Evolutionary conservation across 1,140 invertebrate species (phyloP).

Genomic region (Meloidogyne hapla): DNA sequence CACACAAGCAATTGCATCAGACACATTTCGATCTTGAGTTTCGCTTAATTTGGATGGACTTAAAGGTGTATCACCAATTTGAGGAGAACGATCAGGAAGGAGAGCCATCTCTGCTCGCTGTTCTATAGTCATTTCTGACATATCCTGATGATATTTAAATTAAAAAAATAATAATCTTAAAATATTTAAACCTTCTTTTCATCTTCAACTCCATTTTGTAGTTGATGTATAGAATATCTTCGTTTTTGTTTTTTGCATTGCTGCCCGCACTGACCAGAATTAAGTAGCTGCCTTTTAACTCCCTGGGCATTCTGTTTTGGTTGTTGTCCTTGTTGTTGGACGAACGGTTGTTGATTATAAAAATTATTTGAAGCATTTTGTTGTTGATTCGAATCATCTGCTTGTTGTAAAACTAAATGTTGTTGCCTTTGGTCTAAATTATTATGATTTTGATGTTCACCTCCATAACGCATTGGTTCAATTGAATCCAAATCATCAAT

Average conservation of each 20-base stretch:
- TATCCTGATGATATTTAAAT: not conserved
- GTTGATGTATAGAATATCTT: not conserved
- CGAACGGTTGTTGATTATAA: constrained; percentile 4
- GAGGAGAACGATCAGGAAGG: constrained; percentile 29
- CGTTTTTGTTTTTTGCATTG: constrained; percentile 6
- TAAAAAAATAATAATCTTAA: not conserved
- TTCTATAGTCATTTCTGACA: constrained; percentile 17
- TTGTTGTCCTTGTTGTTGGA: constrained; percentile 6
- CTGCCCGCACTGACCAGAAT: not conserved
- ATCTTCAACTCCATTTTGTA: not conserved
- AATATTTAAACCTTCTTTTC: not conserved
- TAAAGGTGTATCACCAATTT: constrained; percentile 26
- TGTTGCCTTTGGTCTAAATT: not conserved
- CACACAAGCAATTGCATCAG: constrained; percentile 31
- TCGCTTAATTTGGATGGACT: constrained; percentile 29
- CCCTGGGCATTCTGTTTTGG: not conserved
- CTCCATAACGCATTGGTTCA: constrained; percentile 23
- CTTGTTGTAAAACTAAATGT: not conserved
- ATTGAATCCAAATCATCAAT: constrained; percentile 24
- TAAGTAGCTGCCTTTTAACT: not conserved
- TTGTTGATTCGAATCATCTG: not conserved
- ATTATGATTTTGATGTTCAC: constrained; percentile 14
- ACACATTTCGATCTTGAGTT: constrained; percentile 30
- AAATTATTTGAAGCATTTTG: not conserved
- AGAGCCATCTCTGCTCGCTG: constrained; percentile 12